Evolutionary conservation across 2,888 invertebrate species (phyloP).

Genomic region (Petrophora chlorosata): DNA sequence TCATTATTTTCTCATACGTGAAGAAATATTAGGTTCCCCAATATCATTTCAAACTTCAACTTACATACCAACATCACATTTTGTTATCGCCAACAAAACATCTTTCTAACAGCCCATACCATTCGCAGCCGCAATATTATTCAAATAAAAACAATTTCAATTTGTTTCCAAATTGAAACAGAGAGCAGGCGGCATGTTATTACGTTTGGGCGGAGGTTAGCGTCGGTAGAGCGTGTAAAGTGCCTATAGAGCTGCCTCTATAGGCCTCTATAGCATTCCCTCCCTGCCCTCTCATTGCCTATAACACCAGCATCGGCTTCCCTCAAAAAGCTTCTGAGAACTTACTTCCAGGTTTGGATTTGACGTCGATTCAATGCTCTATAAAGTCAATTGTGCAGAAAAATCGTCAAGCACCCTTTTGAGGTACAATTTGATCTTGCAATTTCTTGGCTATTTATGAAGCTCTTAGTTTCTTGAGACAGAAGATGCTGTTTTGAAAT

Average conservation of each 20-base stretch:
- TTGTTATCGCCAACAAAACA: slow-evolving; percentile 36
- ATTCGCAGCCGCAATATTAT: slow-evolving; percentile 68
- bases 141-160: slow-evolving; percentile 85
- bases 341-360: slow-evolving; percentile 69
- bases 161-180: slow-evolving; percentile 84
- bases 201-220: slow-evolving; percentile 82
- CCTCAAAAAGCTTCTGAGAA: slow-evolving; percentile 78
- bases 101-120: slow-evolving; percentile 54
- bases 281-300: slow-evolving; percentile 78
- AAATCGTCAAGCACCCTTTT: too few relatives aligned
- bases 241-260: slow-evolving; percentile 65
- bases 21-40: too few relatives aligned
- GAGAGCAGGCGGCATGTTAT: slow-evolving; percentile 80
- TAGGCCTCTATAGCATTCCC: slow-evolving; percentile 69
- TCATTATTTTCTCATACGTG: too few relatives aligned
- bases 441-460: too few relatives aligned
- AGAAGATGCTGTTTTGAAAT: too few relatives aligned
- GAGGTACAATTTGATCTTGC: too few relatives aligned
- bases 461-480: too few relatives aligned
- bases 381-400: background rate
- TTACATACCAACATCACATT: too few relatives aligned
- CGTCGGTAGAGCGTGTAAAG: slow-evolving; percentile 81
- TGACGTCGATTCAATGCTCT: background rate
- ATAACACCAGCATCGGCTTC: slow-evolving; percentile 79
- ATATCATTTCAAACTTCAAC: too few relatives aligned